Percentiles rank a stretch among this genome's conserved stretches.
phyloP scores from a whole-genome alignment of 1,140 invertebrate genomes.

The Drosophila orosa region DNA sequence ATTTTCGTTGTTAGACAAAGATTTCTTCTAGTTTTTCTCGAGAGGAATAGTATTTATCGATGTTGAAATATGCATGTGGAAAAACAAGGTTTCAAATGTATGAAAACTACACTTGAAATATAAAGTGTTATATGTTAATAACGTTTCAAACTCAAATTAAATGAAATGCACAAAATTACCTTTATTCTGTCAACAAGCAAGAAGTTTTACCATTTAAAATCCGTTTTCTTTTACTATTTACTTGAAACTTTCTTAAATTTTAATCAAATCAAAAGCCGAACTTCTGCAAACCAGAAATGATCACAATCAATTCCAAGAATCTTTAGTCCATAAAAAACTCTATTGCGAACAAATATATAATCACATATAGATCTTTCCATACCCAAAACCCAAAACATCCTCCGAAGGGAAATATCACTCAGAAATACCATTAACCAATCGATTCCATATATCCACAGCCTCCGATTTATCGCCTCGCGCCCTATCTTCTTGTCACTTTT shows the following conservation, averaged over 20 bases:
- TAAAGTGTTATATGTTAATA: background rate
- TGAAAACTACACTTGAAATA: background rate
- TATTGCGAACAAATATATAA: background rate
- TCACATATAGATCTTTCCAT: background rate
- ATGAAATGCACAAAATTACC: too few species aligned
- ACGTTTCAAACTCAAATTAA: too few species aligned
- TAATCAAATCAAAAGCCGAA: too few species aligned
- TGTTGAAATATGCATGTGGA: too few species aligned
- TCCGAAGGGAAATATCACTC: conserved; percentile 6
- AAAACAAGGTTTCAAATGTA: background rate
- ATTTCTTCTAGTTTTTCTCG: background rate
- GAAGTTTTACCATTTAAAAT: too few species aligned
- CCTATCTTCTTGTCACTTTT: conserved; percentile 23
- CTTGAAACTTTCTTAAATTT: too few species aligned
- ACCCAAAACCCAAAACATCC: background rate
- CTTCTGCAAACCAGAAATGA: too few species aligned
- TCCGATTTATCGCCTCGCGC: conserved; percentile 59
- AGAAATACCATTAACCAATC: conserved; percentile 27
- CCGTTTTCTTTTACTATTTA: too few species aligned
- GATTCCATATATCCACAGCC: conserved; percentile 32
- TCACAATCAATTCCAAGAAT: too few species aligned
- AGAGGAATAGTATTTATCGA: background rate
- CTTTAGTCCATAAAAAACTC: too few species aligned
- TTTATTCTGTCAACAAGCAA: too few species aligned
- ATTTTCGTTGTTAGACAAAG: background rate